Percentiles rank a stretch among this genome's conserved stretches.
These are phyloP conservation scores for Oasisia sp. DNA, from an alignment of 2,888 invertebrate species.

Conservation along the genomic window DNA sequence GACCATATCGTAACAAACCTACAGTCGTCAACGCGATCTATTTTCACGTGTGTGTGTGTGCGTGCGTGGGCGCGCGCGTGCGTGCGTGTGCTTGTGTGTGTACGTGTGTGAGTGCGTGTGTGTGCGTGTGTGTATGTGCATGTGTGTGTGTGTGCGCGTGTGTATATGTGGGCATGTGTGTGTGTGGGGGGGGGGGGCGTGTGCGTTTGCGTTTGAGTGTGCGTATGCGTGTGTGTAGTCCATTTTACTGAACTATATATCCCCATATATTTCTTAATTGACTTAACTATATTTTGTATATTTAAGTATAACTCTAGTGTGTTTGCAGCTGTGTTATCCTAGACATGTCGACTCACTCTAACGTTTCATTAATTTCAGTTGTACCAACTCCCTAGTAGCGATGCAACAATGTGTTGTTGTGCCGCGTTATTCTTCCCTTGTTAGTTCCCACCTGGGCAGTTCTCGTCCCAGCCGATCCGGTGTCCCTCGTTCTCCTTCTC, in stretches of 20 bases:
- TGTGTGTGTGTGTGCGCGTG: neutral
- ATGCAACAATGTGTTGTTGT: no score
- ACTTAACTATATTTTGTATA: no score
- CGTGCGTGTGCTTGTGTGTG: neutral
- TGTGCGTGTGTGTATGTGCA: neutral
- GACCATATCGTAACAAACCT: no score
- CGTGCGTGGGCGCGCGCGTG: neutral
- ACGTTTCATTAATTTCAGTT: no score
- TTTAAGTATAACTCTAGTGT: no score
- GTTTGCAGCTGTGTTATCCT: no score
- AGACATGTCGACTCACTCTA: no score
- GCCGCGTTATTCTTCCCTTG: no score
- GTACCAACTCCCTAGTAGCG: no score
- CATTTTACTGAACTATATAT: no score
- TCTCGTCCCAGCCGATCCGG: constrained; percentile 36
- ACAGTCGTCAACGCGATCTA: no score
- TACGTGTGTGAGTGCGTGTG: no score
- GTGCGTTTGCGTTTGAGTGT: neutral
- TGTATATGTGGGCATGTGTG: neutral
- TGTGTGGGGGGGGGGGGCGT: neutral
- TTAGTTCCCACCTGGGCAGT: neutral
- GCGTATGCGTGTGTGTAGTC: neutral
- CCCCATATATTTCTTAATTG: neutral
- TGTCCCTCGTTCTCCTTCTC: constrained; percentile 66
- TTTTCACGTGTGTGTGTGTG: neutral